Percentiles rank a stretch among this genome's conserved stretches.
phyloP scores from a whole-genome alignment of 2,797 vertebrate species.

The Babyrousa celebensis region DNA sequence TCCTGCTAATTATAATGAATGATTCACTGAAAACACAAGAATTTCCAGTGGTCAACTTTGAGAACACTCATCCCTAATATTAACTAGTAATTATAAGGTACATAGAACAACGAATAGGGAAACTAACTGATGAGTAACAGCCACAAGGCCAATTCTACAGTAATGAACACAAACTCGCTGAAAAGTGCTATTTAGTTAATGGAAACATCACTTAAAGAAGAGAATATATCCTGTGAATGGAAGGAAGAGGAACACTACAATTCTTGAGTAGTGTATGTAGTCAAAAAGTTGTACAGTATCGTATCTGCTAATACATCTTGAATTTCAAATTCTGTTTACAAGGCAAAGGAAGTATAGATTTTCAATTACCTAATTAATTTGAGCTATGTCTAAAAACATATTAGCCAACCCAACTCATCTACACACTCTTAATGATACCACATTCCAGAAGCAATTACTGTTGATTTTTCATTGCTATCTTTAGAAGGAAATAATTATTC shows the following conservation, averaged over 20 bases:
- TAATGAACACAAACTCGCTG: conserved; percentile 59
- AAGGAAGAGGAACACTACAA: conserved; percentile 39
- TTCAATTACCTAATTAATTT: conserved; percentile 80
- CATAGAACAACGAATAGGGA: conserved; percentile 19
- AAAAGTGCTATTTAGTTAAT: conserved; percentile 61
- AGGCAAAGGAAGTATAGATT: conserved; percentile 70
- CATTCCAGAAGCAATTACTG: conserved; percentile 75
- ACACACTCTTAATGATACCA: conserved; percentile 72
- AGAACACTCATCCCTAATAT: conserved; percentile 57
- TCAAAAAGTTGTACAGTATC: conserved; percentile 21
- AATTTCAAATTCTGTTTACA: conserved; percentile 78
- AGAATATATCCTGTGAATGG: conserved; percentile 1
- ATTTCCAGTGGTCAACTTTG: conserved; percentile 74
- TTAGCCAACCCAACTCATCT: conserved; percentile 71
- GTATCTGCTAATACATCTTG: conserved; percentile 55
- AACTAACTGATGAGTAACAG: conserved; percentile 57
- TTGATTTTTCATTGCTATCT: conserved; percentile 77
- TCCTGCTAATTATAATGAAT: conserved; percentile 68
- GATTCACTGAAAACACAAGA: conserved; percentile 74
- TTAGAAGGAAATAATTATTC: conserved; percentile 78
- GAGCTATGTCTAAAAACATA: conserved; percentile 77
- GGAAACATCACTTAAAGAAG: conserved; percentile 69
- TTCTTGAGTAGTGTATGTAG: background rate
- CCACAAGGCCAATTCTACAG: conserved; percentile 63
- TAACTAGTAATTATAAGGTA: conserved; percentile 78